Conservation (phyloP, 1,140 invertebrate genomes). For the Psix sp. region DNA sequence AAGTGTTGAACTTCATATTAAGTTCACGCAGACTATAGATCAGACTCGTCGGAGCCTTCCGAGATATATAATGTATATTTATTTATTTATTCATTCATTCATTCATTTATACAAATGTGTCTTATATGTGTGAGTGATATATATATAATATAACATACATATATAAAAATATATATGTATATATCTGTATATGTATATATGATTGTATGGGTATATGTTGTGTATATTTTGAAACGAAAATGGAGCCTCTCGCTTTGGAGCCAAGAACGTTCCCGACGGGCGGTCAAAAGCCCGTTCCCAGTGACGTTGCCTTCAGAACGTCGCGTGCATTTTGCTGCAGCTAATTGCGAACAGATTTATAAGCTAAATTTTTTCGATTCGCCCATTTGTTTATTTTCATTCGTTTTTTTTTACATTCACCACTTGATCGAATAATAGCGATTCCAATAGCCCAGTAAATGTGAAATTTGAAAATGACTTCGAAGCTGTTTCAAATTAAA, state of each 20-base stretch:
- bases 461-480: too few relatives aligned
- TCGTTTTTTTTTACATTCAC: neutral
- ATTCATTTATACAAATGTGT: too few relatives aligned
- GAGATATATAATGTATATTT: slow-evolving; percentile 71
- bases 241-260: slow-evolving; percentile 49
- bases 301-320: slow-evolving; percentile 72
- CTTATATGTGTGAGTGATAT: slow-evolving; percentile 3
- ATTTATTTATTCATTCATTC: too few relatives aligned
- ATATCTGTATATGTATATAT: too few relatives aligned
- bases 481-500: neutral
- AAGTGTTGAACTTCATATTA: slow-evolving; percentile 70
- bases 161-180: too few relatives aligned
- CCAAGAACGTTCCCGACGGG: slow-evolving; percentile 65
- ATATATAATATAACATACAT: neutral
- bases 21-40: slow-evolving; percentile 63
- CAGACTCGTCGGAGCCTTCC: slow-evolving; percentile 63
- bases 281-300: slow-evolving; percentile 69
- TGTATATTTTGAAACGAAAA: slow-evolving; percentile 61
- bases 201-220: too few relatives aligned
- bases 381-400: slow-evolving; percentile 21
- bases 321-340: slow-evolving; percentile 70
- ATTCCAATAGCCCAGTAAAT: too few relatives aligned
- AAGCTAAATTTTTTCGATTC: slow-evolving; percentile 40
- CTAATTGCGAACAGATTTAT: slow-evolving; percentile 78
- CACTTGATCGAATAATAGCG: too few relatives aligned